phyloP scores from a whole-genome alignment of 1,140 invertebrate species.

The Vanessa atalanta region DNA sequence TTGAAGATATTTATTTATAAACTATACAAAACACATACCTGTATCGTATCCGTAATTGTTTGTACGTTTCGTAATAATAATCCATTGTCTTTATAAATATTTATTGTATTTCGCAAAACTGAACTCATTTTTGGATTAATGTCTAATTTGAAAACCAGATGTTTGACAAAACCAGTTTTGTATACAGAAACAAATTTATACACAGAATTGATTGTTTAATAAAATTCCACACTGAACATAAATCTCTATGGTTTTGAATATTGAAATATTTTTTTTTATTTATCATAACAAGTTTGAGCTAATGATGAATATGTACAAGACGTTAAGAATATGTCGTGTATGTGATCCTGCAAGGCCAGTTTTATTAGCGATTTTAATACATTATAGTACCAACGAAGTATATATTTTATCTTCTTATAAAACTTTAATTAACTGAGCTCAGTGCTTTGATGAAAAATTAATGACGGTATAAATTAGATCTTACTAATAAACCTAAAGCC shows the following conservation, averaged over 20 bases:
- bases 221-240: background rate
- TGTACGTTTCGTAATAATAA: background rate
- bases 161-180: background rate
- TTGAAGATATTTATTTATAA: background rate
- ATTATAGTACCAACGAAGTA: background rate
- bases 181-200: background rate
- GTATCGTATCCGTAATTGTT: slow-evolving; percentile 2
- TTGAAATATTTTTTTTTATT: background rate
- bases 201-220: background rate
- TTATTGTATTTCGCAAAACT: slow-evolving; percentile 2
- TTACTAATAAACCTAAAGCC: no score
- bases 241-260: background rate
- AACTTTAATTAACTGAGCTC: no score
- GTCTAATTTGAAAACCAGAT: slow-evolving; percentile 3
- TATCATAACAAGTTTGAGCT: slow-evolving; percentile 9
- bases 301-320: slow-evolving; percentile 17
- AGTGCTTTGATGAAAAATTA: no score
- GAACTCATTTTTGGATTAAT: background rate
- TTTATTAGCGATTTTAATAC: slow-evolving; percentile 37
- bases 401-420: background rate
- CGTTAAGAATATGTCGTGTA: slow-evolving; percentile 21
- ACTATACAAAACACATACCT: background rate
- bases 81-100: slow-evolving; percentile 5
- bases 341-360: slow-evolving; percentile 36
- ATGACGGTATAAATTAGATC: no score